A percentile compares a stretch with the other conserved stretches of the same genome.
Evolutionary conservation across 2,888 invertebrate species (phyloP).

Genomic region (Leptarthrus brevirostris): DNA sequence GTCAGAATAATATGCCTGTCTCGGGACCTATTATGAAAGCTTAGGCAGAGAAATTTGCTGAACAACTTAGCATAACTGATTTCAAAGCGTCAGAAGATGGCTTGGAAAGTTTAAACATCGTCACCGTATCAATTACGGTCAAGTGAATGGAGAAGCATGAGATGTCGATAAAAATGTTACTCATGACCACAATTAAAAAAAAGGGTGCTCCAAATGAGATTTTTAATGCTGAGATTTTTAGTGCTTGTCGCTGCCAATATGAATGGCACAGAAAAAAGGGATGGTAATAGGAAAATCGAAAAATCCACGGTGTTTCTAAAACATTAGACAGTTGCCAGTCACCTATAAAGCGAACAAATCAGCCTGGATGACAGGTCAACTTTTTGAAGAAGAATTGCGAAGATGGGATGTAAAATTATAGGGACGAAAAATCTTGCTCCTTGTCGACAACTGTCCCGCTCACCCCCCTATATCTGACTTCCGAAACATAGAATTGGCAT

Average conservation of each 20-base stretch:
- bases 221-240: no score
- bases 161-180: no score
- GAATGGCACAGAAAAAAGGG: not conserved
- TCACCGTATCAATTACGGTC: no score
- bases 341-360: not conserved
- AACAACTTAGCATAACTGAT: not conserved
- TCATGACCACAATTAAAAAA: no score
- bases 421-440: not conserved
- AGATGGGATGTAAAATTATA: constrained; percentile 3
- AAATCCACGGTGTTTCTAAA: constrained; percentile 16
- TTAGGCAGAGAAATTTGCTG: no score
- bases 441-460: constrained; percentile 19
- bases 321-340: constrained; percentile 1
- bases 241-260: not conserved
- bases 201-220: no score
- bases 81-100: not conserved
- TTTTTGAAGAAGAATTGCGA: constrained; percentile 16
- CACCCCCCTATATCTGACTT: constrained; percentile 35
- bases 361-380: not conserved
- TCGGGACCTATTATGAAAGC: no score
- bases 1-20: not conserved
- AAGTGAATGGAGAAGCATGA: no score
- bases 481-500: not conserved
- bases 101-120: no score
- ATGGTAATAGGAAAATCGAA: constrained; percentile 12